Base-by-base conservation (phyloP, 2,888 invertebrate species). In the Trachelus stipa region DNA sequence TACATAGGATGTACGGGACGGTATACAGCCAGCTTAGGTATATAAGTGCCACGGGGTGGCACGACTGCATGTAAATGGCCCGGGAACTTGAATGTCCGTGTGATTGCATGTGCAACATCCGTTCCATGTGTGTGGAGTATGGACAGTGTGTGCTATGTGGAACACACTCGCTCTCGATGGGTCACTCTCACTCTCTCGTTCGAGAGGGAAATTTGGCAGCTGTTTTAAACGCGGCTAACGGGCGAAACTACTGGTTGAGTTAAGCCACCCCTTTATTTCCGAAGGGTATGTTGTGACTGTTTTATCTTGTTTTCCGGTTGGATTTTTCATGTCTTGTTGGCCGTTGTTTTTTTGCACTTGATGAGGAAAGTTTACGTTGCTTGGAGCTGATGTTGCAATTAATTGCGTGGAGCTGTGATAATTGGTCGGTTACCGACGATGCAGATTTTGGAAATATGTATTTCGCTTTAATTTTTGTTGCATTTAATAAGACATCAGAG, bases 151-250 rank as follows among this genome's bases (percentile, higher is more conserved):
- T 78, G 81, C 87, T 83, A 90, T 90, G 88, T 89, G 85, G 88
- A 90, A 88, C 90, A 89, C 88, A 87, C 87, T 89, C 88, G 86
- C 89, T 90, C 88, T 90, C 89, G 90, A 90, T 88, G 89, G 90
- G 90, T 89, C 90, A 90, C 91, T 91, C 90, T 90, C 90, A 83
- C 90, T 91, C 90, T 89, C 88, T 83, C 86, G 86, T 83, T 84
- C 86, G 91, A 91, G 91, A 91, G 90, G 90, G 91, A 91, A 91
- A 91, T 91, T 91, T 86, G 91, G 91, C 91, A 91, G 91, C 91
- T 91, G 91, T 89, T 91, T 90, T 88, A 88, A 90, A 88, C 88
- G 87, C 86, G 85, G 87, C 85, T 88, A 88, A 90, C 89, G 86
- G 89, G 87, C 88, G 87, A 90, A 90, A 90, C 88, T 88, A 82